phyloP scores from a whole-genome alignment of 2,888 invertebrate genomes.

The Yponomeuta evonymella region DNA sequence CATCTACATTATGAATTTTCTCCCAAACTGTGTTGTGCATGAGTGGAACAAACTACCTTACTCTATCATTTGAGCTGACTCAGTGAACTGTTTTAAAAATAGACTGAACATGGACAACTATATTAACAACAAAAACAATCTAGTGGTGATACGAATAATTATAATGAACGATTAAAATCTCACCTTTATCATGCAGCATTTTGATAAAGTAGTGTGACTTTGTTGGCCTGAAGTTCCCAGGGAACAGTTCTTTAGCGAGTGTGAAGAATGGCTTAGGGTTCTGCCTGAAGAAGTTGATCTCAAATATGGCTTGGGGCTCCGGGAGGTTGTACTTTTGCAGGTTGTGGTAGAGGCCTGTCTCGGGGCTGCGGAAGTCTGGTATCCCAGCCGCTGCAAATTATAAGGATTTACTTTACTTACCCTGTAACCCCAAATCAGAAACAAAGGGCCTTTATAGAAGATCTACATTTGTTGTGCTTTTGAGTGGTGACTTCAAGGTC shows the following conservation, averaged over 20 bases:
- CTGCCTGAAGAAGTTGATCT: slow-evolving; percentile 88
- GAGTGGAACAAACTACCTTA: no score
- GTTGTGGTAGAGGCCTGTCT: slow-evolving; percentile 93
- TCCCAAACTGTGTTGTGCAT: no score
- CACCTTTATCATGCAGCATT: slow-evolving; percentile 87
- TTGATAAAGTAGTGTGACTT: slow-evolving; percentile 93
- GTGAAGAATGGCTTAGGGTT: slow-evolving; percentile 96
- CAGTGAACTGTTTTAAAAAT: no score
- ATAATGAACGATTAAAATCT: not conserved
- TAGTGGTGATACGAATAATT: no score
- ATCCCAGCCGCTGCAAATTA: slow-evolving; percentile 89
- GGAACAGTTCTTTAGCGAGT: slow-evolving; percentile 92
- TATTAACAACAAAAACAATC: no score
- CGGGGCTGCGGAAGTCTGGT: slow-evolving; percentile 96
- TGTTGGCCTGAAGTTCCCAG: slow-evolving; percentile 92
- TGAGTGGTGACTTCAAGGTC: no score
- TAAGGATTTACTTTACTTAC: slow-evolving; percentile 13
- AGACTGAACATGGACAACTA: no score
- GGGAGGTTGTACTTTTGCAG: slow-evolving; percentile 93
- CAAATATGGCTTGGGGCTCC: slow-evolving; percentile 94
- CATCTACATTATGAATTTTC: no score
- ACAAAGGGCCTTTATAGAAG: no score
- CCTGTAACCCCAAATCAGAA: not conserved
- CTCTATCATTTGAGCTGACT: no score
- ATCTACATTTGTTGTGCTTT: no score